Base-by-base conservation (phyloP, 1,140 invertebrate species). In the Papilio machaon region DNA sequence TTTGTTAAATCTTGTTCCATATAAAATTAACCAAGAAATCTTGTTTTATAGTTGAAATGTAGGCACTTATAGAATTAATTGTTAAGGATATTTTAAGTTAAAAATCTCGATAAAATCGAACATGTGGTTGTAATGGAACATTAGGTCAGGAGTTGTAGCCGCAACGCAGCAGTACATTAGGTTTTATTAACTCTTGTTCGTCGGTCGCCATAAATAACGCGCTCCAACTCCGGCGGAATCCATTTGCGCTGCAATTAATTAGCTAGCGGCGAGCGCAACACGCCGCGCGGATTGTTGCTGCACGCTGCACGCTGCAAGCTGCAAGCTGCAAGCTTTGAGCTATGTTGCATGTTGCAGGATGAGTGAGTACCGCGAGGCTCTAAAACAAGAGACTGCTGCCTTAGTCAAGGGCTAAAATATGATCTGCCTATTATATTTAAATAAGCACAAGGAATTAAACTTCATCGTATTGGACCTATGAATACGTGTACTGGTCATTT, bases 161-260 rank as follows among this genome's bases (percentile, higher is more conserved):
- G 64, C 64, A 23, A n/a, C 60, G 60, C 60, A 35, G 64, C 30
- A 67, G 11, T 67, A 67, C 64, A 67, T 67, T 67, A 67, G 64
- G 64, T 30, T 30, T 67, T 67, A 67, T 67, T 67, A 67, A 67
- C 64, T 67, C 64, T 67, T 67, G 64, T 67, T 67, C 64, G 64
- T 67, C 64, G 64, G 64, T 23, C 64, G 64, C 64, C 64, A 67
- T 67, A 67, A 67, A 67, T 67, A 67, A 67, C 30, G 64, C 64
- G 64, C 64, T 67, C 64, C 23, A 67, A 30, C 64, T 30, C 64
- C 64, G 23, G 23, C 64, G 64, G 64, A 67, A 67, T 67, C 64
- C 64, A 67, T 67, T 67, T 67, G 64, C 64, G 64, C 64, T 67
- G 64, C 64, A 67, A 67, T 67, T 35, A 67, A 67, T 67, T 67